phyloP scores from a whole-genome alignment of 2,888 invertebrate genomes.

The Aleiodes testaceus region DNA sequence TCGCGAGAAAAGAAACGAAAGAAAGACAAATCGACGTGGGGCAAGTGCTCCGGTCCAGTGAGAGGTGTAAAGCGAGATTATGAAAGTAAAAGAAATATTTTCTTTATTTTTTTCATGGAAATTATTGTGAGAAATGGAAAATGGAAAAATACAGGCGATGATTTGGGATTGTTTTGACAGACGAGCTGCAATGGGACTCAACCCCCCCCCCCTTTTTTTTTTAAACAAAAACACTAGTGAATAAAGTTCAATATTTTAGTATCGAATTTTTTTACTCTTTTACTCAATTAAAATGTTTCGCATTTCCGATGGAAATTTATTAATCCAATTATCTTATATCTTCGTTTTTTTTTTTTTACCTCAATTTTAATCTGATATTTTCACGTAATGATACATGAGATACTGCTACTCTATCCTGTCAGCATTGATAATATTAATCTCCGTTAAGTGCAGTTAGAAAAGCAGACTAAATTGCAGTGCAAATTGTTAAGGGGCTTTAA shows the following conservation, averaged over 20 bases:
- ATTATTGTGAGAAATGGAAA: slow-evolving; percentile 31
- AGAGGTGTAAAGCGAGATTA: slow-evolving; percentile 22
- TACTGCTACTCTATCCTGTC: slow-evolving; percentile 9
- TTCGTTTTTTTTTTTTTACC: background rate
- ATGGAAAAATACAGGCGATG: slow-evolving; percentile 39
- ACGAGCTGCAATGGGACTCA: too few species aligned
- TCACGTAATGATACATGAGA: slow-evolving; percentile 7
- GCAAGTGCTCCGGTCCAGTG: slow-evolving; percentile 31
- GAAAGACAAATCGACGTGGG: slow-evolving; percentile 45
- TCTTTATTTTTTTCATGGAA: too few species aligned
- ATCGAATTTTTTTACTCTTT: background rate
- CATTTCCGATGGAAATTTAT: background rate
- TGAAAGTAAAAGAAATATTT: slow-evolving; percentile 41
- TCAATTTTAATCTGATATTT: background rate
- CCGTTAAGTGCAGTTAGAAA: slow-evolving; percentile 2
- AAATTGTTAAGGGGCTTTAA: slow-evolving; percentile 14
- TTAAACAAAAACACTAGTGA: too few species aligned
- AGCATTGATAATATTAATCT: slow-evolving; percentile 12
- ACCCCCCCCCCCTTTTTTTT: too few species aligned
- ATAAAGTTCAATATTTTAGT: slow-evolving; percentile 8
- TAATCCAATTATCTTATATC: background rate
- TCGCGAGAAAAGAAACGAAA: slow-evolving; percentile 41
- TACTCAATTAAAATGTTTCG: too few species aligned
- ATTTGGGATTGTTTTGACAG: slow-evolving; percentile 64
- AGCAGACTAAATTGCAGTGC: slow-evolving; percentile 1